A percentile compares a stretch with the other conserved stretches of the same genome.
These are phyloP conservation scores for Chrysina gloriosa DNA, from an alignment of 2,888 invertebrate genomes.

Conservation along the genomic window DNA sequence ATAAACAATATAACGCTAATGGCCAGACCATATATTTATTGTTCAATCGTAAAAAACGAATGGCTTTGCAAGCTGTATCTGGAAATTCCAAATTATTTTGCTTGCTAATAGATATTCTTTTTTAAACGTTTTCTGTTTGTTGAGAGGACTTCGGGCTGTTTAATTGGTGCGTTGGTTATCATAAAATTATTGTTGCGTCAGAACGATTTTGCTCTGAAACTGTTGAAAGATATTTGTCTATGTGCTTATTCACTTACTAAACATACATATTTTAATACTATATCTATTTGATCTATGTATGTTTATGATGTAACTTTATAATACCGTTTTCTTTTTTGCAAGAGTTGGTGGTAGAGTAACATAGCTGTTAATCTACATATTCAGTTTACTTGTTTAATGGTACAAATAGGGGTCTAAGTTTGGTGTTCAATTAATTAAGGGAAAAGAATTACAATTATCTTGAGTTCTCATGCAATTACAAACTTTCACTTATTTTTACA, in stretches of 20 bases:
- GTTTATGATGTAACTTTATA: too few relatives aligned
- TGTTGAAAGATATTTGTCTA: background rate
- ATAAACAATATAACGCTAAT: constrained; percentile 28
- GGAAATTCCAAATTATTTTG: constrained; percentile 24
- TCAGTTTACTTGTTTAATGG: too few relatives aligned
- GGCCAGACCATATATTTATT: background rate
- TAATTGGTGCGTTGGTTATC: constrained; percentile 16
- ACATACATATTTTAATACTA: background rate
- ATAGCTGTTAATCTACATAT: too few relatives aligned
- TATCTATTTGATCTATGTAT: too few relatives aligned
- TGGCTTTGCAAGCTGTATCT: background rate
- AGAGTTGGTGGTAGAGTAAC: too few relatives aligned
- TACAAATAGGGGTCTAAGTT: too few relatives aligned
- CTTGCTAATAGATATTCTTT: background rate
- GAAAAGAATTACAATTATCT: too few relatives aligned
- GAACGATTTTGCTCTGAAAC: background rate
- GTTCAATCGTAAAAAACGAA: background rate
- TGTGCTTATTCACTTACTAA: background rate
- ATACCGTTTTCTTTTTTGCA: too few relatives aligned
- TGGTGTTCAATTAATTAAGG: too few relatives aligned
- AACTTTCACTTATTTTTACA: too few relatives aligned
- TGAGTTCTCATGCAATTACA: too few relatives aligned
- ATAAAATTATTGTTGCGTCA: constrained; percentile 18
- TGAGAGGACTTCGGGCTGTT: background rate
- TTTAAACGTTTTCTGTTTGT: background rate